These are phyloP conservation scores for Gadus macrocephalus DNA, from an alignment of 2,113 vertebrate species.

Conservation along the genomic window DNA sequence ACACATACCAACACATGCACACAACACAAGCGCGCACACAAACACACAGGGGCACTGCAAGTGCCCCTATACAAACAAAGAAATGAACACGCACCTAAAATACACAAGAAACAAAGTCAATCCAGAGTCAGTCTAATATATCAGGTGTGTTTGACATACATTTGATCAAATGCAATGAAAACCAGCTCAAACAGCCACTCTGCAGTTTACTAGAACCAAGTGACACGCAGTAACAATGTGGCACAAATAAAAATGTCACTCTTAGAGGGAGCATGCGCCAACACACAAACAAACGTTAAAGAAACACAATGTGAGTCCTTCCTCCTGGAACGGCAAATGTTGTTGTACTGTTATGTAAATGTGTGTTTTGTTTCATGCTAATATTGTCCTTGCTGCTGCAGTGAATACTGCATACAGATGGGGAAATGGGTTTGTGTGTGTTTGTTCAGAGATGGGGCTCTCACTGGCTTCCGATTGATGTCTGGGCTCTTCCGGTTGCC, in stretches of 20 bases:
- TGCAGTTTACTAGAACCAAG: constrained; percentile 3
- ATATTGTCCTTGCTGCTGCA: constrained; percentile 36
- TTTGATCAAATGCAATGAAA: no score
- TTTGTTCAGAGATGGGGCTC: not conserved
- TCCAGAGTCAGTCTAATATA: no score
- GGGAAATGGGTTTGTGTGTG: no score
- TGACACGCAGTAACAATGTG: constrained; percentile 2
- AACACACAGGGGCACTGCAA: no score
- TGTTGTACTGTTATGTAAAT: constrained; percentile 40
- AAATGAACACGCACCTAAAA: not conserved
- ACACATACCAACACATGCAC: constrained; percentile 71
- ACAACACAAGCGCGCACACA: not conserved
- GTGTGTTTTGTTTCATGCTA: constrained; percentile 36
- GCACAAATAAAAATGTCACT: not conserved
- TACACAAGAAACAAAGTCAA: not conserved
- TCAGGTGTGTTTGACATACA: no score
- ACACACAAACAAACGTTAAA: no score
- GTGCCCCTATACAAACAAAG: not conserved
- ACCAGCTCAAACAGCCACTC: not conserved
- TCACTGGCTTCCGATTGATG: no score
- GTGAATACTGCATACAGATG: not conserved
- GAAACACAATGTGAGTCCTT: constrained; percentile 24
- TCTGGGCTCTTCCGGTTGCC: no score
- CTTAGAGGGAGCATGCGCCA: not conserved
- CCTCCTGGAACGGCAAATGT: constrained; percentile 3